phyloP scores from a whole-genome alignment of 2,797 vertebrate species.

The Coilia nasus region DNA sequence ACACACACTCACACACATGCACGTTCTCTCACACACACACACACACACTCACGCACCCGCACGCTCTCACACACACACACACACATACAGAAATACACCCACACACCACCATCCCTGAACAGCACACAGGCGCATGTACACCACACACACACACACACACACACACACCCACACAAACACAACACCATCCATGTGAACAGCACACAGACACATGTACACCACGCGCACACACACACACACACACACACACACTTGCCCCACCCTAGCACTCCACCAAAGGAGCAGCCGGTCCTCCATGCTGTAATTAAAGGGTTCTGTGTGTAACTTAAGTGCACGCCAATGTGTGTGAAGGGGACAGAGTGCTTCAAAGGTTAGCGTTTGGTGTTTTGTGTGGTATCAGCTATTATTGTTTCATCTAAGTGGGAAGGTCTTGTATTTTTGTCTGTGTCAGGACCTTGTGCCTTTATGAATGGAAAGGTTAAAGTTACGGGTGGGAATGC shows the following conservation, averaged over 20 bases:
- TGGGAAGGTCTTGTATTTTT: conserved; percentile 24
- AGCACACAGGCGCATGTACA: no score
- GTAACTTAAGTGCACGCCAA: conserved; percentile 50
- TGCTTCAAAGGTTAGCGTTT: conserved; percentile 64
- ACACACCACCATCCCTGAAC: no score
- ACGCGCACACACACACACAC: conserved; percentile 9
- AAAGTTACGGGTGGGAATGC: conserved; percentile 40
- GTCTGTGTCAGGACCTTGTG: conserved; percentile 24
- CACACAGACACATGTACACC: background rate
- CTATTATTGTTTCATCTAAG: conserved; percentile 58
- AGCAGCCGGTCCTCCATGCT: conserved; percentile 58
- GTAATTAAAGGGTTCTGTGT: conserved; percentile 72
- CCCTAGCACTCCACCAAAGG: conserved; percentile 65
- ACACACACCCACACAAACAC: conserved; percentile 2
- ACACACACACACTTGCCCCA: conserved; percentile 58
- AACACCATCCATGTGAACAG: background rate
- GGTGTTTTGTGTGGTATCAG: conserved; percentile 58
- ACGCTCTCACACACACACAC: no score
- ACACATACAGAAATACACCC: no score
- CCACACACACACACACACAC: background rate
- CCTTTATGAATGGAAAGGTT: background rate
- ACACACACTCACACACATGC: no score
- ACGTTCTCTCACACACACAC: no score
- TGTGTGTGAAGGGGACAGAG: conserved; percentile 18
- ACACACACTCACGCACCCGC: no score